Conservation (phyloP, 2,888 invertebrate species). For the Agriotes lineatus region DNA sequence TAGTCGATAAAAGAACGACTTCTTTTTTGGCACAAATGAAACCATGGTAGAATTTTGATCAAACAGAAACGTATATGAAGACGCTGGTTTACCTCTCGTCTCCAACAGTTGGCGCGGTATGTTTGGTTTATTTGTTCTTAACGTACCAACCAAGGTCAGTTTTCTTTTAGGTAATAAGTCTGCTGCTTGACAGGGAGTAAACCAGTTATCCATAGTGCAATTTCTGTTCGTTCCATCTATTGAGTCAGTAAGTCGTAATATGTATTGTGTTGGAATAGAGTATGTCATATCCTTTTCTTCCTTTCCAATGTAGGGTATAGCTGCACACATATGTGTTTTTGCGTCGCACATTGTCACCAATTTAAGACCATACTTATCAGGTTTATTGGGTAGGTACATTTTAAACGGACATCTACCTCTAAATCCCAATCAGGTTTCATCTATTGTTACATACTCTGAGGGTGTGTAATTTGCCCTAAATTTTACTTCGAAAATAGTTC, state of each 20-base stretch:
- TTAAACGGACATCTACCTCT: slow-evolving; percentile 31
- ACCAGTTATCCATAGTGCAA: neutral
- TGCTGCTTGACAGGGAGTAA: neutral
- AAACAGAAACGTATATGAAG: neutral
- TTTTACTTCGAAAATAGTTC: slow-evolving; percentile 3
- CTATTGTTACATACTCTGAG: slow-evolving; percentile 25
- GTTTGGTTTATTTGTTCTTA: slow-evolving; percentile 35
- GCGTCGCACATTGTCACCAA: slow-evolving; percentile 12
- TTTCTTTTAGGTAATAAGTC: neutral
- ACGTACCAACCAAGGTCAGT: too few relatives aligned
- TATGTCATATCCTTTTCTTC: neutral
- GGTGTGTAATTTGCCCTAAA: slow-evolving; percentile 1
- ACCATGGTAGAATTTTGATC: neutral
- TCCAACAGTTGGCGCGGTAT: slow-evolving; percentile 41
- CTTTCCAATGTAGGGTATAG: slow-evolving; percentile 22
- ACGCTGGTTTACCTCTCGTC: neutral
- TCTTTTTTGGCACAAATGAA: slow-evolving; percentile 5
- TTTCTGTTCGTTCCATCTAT: neutral
- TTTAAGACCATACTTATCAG: slow-evolving; percentile 34
- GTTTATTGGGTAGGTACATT: slow-evolving; percentile 32
- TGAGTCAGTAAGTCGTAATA: neutral
- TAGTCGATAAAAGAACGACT: neutral
- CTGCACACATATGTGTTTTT: slow-evolving; percentile 21
- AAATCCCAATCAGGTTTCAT: slow-evolving; percentile 21
- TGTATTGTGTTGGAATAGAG: neutral